Evolutionary conservation across 2,888 invertebrate species (phyloP).

Genomic region (Scelioninae gen. 1): DNA sequence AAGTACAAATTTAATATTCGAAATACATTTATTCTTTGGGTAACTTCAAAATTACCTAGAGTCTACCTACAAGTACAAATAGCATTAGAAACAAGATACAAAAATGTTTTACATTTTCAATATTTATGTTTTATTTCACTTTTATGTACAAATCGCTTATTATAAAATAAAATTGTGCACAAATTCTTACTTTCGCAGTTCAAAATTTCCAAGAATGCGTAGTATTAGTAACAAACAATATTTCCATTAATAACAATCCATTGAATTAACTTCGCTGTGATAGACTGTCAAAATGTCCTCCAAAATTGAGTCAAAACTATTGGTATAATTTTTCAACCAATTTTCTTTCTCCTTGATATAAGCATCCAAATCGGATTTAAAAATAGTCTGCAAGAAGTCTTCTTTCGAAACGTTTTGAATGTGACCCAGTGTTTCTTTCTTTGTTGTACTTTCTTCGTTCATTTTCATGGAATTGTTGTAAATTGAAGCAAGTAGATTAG

Average conservation of each 20-base stretch:
- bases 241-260: conserved; percentile 90
- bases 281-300: conserved; percentile 90
- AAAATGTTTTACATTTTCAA: too few species aligned
- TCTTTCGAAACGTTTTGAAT: conserved; percentile 85
- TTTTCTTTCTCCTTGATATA: conserved; percentile 87
- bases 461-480: conserved; percentile 86
- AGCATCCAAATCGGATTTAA: conserved; percentile 86
- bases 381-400: conserved; percentile 87
- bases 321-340: conserved; percentile 89
- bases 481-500: conserved; percentile 87
- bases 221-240: too few species aligned
- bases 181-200: neutral
- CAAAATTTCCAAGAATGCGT: neutral
- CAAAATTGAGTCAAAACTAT: conserved; percentile 88
- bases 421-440: conserved; percentile 80
- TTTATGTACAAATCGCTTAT: neutral
- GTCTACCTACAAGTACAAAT: neutral
- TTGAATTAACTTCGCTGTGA: conserved; percentile 86
- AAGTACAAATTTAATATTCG: neutral
- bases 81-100: neutral
- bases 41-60: neutral
- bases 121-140: too few species aligned
- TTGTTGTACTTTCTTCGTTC: conserved; percentile 75
- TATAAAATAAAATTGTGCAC: neutral
- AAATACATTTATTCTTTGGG: conserved; percentile 11